phyloP scores from a whole-genome alignment of 2,797 vertebrate species.

The Oryzias sinensis region DNA sequence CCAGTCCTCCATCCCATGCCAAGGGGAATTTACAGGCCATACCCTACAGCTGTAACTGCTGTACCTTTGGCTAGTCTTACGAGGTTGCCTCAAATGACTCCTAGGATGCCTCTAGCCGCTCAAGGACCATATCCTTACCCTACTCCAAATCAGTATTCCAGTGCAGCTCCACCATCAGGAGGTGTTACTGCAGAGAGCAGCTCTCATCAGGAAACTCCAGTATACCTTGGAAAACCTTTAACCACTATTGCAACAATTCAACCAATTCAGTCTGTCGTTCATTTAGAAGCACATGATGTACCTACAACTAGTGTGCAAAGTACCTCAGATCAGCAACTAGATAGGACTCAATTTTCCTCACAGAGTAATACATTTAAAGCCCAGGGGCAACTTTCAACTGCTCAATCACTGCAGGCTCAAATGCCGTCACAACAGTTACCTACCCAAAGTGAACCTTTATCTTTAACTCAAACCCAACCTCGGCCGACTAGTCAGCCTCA shows the following conservation, averaged over 20 bases:
- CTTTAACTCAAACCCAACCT: constrained; percentile 69
- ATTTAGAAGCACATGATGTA: constrained; percentile 54
- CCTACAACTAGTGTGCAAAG: constrained; percentile 50
- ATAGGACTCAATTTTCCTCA: constrained; percentile 53
- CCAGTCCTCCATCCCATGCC: constrained; percentile 89
- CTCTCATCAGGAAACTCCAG: constrained; percentile 82
- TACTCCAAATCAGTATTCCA: constrained; percentile 76
- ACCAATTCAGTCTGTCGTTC: constrained; percentile 54
- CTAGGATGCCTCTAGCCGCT: constrained; percentile 85
- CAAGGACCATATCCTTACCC: constrained; percentile 87
- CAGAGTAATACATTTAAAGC: constrained; percentile 56
- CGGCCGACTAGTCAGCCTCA: constrained; percentile 61
- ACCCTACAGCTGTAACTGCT: constrained; percentile 83
- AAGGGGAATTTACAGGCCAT: constrained; percentile 89
- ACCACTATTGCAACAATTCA: constrained; percentile 56
- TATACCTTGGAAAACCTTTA: constrained; percentile 90
- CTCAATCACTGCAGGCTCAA: constrained; percentile 56
- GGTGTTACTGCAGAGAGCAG: constrained; percentile 59
- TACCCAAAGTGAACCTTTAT: constrained; percentile 73
- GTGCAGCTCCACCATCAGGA: constrained; percentile 66
- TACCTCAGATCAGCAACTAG: constrained; percentile 56
- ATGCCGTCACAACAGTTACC: constrained; percentile 66
- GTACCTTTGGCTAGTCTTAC: constrained; percentile 91
- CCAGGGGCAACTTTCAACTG: constrained; percentile 57
- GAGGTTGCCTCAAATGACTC: constrained; percentile 86